Conservation (phyloP, 2,797 vertebrate genomes). For the Odontamblyopus rebecca region DNA sequence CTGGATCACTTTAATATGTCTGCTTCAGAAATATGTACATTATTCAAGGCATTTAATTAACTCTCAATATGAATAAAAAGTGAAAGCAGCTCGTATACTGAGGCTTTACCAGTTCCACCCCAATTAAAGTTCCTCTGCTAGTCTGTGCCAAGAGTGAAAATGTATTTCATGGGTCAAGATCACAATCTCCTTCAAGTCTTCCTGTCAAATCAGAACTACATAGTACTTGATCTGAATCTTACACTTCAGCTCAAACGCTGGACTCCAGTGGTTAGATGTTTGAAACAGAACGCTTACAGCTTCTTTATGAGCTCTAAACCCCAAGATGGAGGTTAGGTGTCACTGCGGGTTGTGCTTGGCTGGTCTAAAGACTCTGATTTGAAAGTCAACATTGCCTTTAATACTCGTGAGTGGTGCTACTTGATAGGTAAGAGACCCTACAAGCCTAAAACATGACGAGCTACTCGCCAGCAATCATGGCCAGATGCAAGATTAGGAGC, state of each 20-base stretch:
- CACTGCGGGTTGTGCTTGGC: slow-evolving; percentile 33
- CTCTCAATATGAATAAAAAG: slow-evolving; percentile 24
- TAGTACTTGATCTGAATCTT: slow-evolving; percentile 25
- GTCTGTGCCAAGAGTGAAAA: slow-evolving; percentile 33
- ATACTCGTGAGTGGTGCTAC: slow-evolving; percentile 2
- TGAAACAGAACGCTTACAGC: slow-evolving; percentile 33
- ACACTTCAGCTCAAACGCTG: neutral
- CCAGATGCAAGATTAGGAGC: slow-evolving; percentile 51
- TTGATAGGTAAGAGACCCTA: slow-evolving; percentile 4
- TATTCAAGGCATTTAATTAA: slow-evolving; percentile 34
- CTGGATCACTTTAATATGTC: slow-evolving; percentile 3
- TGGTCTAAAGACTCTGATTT: slow-evolving; percentile 5
- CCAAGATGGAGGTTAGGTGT: slow-evolving; percentile 36
- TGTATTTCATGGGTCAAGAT: slow-evolving; percentile 43
- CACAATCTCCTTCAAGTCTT: slow-evolving; percentile 34
- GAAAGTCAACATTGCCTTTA: slow-evolving; percentile 18
- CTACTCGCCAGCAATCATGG: slow-evolving; percentile 33
- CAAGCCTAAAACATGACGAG: slow-evolving; percentile 18
- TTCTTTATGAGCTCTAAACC: slow-evolving; percentile 43
- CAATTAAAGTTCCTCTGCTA: slow-evolving; percentile 39
- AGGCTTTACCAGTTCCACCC: slow-evolving; percentile 49
- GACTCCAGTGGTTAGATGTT: neutral
- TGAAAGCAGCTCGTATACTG: slow-evolving; percentile 41
- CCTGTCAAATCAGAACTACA: slow-evolving; percentile 33
- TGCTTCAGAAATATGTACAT: slow-evolving; percentile 3